Base-by-base conservation (phyloP, 2,113 vertebrate species). In the Uria aalge region DNA sequence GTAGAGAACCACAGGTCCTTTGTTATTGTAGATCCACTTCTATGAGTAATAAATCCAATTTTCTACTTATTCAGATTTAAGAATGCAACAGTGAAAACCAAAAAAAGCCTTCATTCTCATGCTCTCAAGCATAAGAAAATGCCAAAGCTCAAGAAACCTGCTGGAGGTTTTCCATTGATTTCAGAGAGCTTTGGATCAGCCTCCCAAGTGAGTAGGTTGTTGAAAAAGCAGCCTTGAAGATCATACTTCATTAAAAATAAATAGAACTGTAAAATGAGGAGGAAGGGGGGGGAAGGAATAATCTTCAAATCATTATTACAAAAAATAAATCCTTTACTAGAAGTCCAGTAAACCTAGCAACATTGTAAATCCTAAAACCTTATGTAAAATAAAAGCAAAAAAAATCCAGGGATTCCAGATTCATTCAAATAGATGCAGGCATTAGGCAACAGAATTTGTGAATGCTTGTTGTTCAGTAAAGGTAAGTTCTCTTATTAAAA, bases 1-100 rank as follows among this genome's bases (percentile, higher is more conserved):
- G 73, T 5, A 56, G 72, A 91, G 80, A 88, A 62, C 86, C 84
- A 55, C 57, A n/a, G 41, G 66, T n/a, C 40, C 57, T 95, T 89
- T 89, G 64, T 89, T 89, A 78, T 45, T 78, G 22, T 53, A 94
- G 76, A 91, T 78, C 40, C 30, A 47, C 48, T 83, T 23, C 59
- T 72, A 21, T 30, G n/a, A 81, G 26, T 27, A 81, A 94, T 57
- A 94, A 91, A 92, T 85, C 66, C 40, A 75, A n/a, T 81, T 94
- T 90, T 93, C 73, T 92, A 48, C 92, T 96, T 84, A 66, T 9
- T 78, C 45, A 57, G 69, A 85, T 87, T 90, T 93, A 88, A 77
- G 88, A 80, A 88, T 29, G 29, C 38, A 88, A 36, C 52, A 81
- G 36, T 32, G 27, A 87, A 74, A 92, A 56, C 6, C 36, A 45